Percentiles rank a stretch among this genome's conserved stretches.
Conservation (phyloP, 2,113 vertebrate genomes). For the Chascanopsetta lugubris region DNA sequence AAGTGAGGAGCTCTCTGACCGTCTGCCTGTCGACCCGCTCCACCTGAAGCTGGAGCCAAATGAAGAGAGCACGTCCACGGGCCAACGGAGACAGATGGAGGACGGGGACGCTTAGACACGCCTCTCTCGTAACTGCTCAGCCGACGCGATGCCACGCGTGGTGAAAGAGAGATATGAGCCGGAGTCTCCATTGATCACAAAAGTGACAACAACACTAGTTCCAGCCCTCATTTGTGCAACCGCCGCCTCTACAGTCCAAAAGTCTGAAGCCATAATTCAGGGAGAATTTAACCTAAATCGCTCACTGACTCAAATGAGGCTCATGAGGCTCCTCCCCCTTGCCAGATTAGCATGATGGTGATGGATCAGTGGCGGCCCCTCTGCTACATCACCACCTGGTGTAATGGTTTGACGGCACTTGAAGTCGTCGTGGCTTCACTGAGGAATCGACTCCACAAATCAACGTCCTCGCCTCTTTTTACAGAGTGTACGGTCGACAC, state of each 20-base stretch:
- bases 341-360: conserved; percentile 44
- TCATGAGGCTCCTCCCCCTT: conserved; percentile 42
- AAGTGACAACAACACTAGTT: conserved; percentile 28
- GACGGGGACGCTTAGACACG: conserved; percentile 52
- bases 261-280: conserved; percentile 27
- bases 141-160: conserved; percentile 16
- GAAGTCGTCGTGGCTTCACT: conserved; percentile 42
- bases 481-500: conserved; percentile 11
- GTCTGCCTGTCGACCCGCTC: conserved; percentile 55
- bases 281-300: conserved; percentile 40
- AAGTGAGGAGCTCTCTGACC: conserved; percentile 51
- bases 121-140: conserved; percentile 31
- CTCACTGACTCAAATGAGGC: conserved; percentile 50
- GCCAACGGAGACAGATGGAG: conserved; percentile 67
- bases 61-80: conserved; percentile 62
- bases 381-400: conserved; percentile 19
- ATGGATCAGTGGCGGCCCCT: conserved; percentile 38
- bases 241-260: conserved; percentile 17
- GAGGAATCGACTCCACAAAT: conserved; percentile 42
- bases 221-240: not conserved
- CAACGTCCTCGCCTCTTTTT: conserved; percentile 25
- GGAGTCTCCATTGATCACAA: conserved; percentile 10
- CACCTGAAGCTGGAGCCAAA: conserved; percentile 42
- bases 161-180: conserved; percentile 44
- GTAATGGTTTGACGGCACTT: conserved; percentile 39